Evolutionary conservation across 2,797 vertebrate genomes (phyloP), one percentile per base, ranked within the genome.

Genomic region (Balearica regulorum): DNA sequence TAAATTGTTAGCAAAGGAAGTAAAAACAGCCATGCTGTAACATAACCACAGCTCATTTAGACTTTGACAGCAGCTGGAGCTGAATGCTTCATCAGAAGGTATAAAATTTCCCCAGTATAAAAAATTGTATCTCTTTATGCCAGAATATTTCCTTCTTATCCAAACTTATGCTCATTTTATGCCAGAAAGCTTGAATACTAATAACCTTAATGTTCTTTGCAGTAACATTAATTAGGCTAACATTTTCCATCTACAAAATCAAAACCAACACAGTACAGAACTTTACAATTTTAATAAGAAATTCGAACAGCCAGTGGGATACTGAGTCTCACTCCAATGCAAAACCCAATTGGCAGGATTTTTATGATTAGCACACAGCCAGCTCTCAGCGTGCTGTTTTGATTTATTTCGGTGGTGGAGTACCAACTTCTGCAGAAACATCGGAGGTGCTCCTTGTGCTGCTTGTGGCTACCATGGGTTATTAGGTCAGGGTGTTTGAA

Each of bases 191-290:
- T 75, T 89, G 71, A 95, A 87, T 90, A 48, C 61, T 93, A 69
- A 89, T 72, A 89, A 65, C 21, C 10, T 77, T 68, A 75, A 89
- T 75, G 62, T 64, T 92, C 53, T 73, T 94, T 95, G 55, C 68
- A 80, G 77, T 75, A 94, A 70, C 66, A 61, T 85, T 94, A 95
- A 93, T 90, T 94, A 90, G 70, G 44, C 49, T 83, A 84, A 87
- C 13, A 8, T 84, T 91, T 89, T 90, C 60, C 49, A 53, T 73
- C 85, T 78, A 76, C 60, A 58, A 87, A 90, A 84, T 77, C 22
- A 87, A 79, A 96, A 75, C 0, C 17, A 91, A 51, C 31, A 65
- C 18, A 28, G 35, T 21, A 54, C 26, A 90, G 46, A 88, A 76
- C 14, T 79, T 75, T 7, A 51, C 20, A 62, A 62, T 91, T 89